Percentiles rank a stretch among this genome's conserved stretches.
Evolutionary conservation across 2,797 vertebrate species (phyloP).

Genomic region (Calcarius lapponicus): DNA sequence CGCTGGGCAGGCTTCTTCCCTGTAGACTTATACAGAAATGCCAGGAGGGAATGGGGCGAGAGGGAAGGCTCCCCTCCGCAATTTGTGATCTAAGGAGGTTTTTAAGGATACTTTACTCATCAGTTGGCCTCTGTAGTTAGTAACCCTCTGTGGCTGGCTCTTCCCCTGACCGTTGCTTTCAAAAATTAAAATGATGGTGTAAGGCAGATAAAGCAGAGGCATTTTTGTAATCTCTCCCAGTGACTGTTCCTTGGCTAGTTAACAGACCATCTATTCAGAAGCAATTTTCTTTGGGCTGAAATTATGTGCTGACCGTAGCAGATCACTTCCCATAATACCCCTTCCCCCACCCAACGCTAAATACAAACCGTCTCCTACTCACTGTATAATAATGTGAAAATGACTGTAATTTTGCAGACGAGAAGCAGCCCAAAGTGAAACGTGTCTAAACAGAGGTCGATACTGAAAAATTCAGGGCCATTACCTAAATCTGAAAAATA

Average conservation of each 20-base stretch:
- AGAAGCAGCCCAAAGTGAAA: conserved; percentile 79
- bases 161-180: conserved; percentile 38
- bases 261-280: conserved; percentile 81
- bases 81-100: not conserved
- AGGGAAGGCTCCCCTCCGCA: not conserved
- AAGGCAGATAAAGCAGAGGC: conserved; percentile 72
- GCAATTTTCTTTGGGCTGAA: conserved; percentile 81
- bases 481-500: conserved; percentile 82
- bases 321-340: conserved; percentile 79
- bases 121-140: conserved; percentile 9
- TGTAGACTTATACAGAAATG: not conserved
- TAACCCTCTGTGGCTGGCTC: not conserved
- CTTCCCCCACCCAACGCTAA: conserved; percentile 78
- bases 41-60: not conserved
- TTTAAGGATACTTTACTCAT: conserved; percentile 40
- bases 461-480: conserved; percentile 78
- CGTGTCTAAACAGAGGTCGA: conserved; percentile 80
- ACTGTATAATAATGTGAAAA: conserved; percentile 81
- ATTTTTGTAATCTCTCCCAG: conserved; percentile 71
- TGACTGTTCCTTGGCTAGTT: conserved; percentile 76
- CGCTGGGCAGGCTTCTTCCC: not conserved
- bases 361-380: conserved; percentile 79
- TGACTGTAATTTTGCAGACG: conserved; percentile 81
- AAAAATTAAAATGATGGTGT: conserved; percentile 62
- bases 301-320: conserved; percentile 81